Evolutionary conservation across 2,113 vertebrate species (phyloP).

Genomic region (Ceratotherium simum): DNA sequence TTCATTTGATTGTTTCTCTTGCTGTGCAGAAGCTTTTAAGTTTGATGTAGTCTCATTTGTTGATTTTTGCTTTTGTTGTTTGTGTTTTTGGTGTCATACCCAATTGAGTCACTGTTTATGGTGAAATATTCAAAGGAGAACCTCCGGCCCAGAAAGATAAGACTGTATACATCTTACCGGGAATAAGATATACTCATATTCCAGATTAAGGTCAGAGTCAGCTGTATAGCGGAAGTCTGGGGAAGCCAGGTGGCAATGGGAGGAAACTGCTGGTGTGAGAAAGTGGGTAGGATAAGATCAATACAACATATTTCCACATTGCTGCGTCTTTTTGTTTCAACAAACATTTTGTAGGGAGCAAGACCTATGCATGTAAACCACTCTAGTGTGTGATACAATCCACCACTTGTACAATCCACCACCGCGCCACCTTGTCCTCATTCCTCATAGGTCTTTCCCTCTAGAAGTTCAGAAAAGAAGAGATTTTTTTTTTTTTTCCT

Average conservation of each 20-base stretch:
- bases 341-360: neutral
- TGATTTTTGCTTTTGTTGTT: neutral
- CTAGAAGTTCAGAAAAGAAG: neutral
- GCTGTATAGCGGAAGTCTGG: neutral
- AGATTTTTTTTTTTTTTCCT: neutral
- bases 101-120: neutral
- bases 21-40: neutral
- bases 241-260: neutral
- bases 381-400: neutral
- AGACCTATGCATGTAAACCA: neutral
- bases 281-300: neutral
- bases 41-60: neutral
- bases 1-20: neutral
- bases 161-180: neutral
- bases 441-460: neutral
- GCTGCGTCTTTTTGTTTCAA: neutral
- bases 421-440: neutral
- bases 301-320: neutral
- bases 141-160: neutral
- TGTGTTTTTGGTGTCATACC: neutral
- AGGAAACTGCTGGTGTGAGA: neutral
- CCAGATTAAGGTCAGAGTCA: neutral
- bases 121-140: neutral
- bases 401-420: neutral
- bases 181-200: neutral